Percentiles rank a stretch among this genome's conserved stretches.
These are phyloP conservation scores for Geotrypetes seraphini DNA, from an alignment of 2,797 vertebrate species.

Conservation along the genomic window DNA sequence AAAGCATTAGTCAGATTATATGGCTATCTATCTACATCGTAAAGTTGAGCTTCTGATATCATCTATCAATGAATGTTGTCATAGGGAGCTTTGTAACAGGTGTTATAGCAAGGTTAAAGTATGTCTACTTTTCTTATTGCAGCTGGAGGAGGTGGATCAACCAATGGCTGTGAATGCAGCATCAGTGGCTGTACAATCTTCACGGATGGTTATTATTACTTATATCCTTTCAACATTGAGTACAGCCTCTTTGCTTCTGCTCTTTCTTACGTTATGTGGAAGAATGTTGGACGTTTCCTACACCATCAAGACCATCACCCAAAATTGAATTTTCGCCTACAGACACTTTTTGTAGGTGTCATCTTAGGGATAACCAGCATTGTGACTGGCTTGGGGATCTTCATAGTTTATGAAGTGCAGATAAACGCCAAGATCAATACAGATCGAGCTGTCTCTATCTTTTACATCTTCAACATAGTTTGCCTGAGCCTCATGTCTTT, in stretches of 20 bases:
- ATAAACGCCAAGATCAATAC: slow-evolving; percentile 21
- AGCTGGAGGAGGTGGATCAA: slow-evolving; percentile 34
- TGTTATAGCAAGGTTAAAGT: background rate
- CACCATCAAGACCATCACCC: slow-evolving; percentile 37
- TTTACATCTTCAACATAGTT: slow-evolving; percentile 75
- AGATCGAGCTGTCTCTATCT: slow-evolving; percentile 57
- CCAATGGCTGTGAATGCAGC: slow-evolving; percentile 53
- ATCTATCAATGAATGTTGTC: background rate
- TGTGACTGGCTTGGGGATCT: slow-evolving; percentile 69
- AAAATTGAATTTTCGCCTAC: slow-evolving; percentile 50
- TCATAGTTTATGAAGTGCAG: slow-evolving; percentile 76
- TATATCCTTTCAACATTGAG: slow-evolving; percentile 94
- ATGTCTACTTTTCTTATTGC: slow-evolving; percentile 5
- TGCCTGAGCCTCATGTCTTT: slow-evolving; percentile 72
- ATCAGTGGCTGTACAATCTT: slow-evolving; percentile 65
- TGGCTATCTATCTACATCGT: too few relatives aligned
- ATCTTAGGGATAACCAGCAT: slow-evolving; percentile 53
- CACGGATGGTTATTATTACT: slow-evolving; percentile 76
- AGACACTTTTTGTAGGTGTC: slow-evolving; percentile 59
- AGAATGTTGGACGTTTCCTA: slow-evolving; percentile 76
- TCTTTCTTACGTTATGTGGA: slow-evolving; percentile 95
- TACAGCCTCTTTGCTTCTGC: slow-evolving; percentile 92
- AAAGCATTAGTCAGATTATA: too few relatives aligned
- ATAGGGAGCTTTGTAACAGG: background rate
- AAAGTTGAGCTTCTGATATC: background rate